Evolutionary conservation across 1,140 invertebrate genomes (phyloP).

Genomic region (Arctopsyche grandis): DNA sequence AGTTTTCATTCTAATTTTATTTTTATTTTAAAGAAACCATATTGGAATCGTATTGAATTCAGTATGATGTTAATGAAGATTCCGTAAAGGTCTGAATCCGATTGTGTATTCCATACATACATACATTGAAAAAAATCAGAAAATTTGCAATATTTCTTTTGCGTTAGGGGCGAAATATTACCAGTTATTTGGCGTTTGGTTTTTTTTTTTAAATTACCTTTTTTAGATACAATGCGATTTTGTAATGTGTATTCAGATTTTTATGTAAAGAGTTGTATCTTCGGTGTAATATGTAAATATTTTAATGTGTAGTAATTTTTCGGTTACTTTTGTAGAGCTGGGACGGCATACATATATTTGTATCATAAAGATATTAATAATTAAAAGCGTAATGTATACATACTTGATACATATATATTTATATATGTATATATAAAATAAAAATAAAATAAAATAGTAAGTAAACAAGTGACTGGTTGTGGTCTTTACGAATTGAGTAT

Average conservation of each 20-base stretch:
- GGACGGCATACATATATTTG: background rate
- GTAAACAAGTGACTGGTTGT: conserved; percentile 38
- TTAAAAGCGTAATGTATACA: background rate
- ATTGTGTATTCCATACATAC: background rate
- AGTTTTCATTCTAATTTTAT: too few species aligned
- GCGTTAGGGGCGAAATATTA: conserved; percentile 42
- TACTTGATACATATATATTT: conserved; percentile 1
- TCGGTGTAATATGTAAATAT: conserved; percentile 30
- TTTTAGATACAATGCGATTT: background rate
- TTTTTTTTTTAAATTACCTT: background rate
- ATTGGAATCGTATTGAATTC: too few species aligned
- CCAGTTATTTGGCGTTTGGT: conserved; percentile 27
- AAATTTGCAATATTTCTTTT: conserved; percentile 13
- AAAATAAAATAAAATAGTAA: background rate
- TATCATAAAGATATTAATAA: conserved; percentile 14
- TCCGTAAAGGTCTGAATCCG: background rate
- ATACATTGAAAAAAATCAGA: too few species aligned
- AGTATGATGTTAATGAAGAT: too few species aligned
- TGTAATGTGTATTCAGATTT: conserved; percentile 16
- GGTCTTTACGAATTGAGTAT: conserved; percentile 37
- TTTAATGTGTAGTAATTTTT: conserved; percentile 22
- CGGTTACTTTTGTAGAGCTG: conserved; percentile 25
- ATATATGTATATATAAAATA: conserved; percentile 23
- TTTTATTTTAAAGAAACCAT: too few species aligned
- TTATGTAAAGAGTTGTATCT: conserved; percentile 35